phyloP scores from a whole-genome alignment of 2,113 vertebrate genomes.

The Protomyctophum bolini region DNA sequence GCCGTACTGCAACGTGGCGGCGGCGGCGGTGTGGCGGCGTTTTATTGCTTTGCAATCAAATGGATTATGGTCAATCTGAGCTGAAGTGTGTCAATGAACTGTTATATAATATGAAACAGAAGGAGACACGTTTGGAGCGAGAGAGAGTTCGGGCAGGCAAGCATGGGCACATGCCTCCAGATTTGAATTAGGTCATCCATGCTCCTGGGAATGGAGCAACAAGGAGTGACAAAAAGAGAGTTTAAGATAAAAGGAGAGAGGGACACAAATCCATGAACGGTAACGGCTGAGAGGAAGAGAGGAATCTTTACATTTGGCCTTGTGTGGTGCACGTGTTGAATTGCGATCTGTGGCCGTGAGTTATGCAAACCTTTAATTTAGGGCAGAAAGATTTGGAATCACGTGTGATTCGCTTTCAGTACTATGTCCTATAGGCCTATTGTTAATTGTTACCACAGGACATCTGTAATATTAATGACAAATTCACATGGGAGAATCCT shows the following conservation, averaged over 20 bases:
- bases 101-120: no score
- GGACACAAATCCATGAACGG: slow-evolving; percentile 7
- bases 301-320: slow-evolving; percentile 9
- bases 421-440: not conserved
- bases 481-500: no score
- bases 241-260: slow-evolving; percentile 22
- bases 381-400: not conserved
- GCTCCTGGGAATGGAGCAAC: slow-evolving; percentile 50
- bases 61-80: no score
- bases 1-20: no score
- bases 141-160: slow-evolving; percentile 8
- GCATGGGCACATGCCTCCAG: slow-evolving; percentile 23
- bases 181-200: slow-evolving; percentile 52
- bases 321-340: not conserved
- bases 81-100: no score
- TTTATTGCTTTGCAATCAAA: no score
- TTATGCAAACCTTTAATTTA: no score
- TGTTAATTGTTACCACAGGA: not conserved
- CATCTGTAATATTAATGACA: not conserved
- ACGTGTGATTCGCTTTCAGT: not conserved
- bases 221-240: slow-evolving; percentile 27
- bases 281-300: no score
- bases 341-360: no score
- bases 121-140: not conserved
- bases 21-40: no score